Conservation (phyloP, 2,888 invertebrate species). For the Hirtodrosophila alboralis region DNA sequence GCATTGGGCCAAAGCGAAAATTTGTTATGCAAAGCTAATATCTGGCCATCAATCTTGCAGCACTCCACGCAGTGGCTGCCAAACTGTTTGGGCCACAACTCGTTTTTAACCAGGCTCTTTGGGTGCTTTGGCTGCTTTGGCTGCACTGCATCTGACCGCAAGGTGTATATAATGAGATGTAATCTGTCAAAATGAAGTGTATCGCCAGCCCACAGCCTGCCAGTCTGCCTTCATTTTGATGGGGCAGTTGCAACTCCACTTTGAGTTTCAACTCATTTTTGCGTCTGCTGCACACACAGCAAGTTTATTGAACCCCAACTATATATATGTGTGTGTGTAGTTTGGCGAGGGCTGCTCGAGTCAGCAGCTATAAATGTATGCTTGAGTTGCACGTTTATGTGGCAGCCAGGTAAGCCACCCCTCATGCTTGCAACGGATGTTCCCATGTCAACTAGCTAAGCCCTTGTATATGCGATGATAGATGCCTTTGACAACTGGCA, state of each 20-base stretch:
- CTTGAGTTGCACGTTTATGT: constrained; percentile 1
- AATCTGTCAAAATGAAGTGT: constrained; percentile 83
- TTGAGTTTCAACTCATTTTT: constrained; percentile 32
- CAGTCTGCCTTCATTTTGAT: constrained; percentile 28
- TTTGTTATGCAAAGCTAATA: constrained; percentile 71
- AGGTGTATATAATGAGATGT: constrained; percentile 83
- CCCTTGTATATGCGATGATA: constrained; percentile 63
- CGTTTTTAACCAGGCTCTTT: constrained; percentile 33
- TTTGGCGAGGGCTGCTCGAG: constrained; percentile 52
- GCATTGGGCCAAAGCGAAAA: constrained; percentile 9
- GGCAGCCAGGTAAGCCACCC: constrained; percentile 38
- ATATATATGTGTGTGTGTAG: no score
- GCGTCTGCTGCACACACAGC: constrained; percentile 39
- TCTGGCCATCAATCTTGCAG: constrained; percentile 67
- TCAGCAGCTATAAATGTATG: constrained; percentile 5
- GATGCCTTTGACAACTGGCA: constrained; percentile 43
- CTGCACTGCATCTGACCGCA: constrained; percentile 62
- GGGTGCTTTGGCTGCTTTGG: neutral
- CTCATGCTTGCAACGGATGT: constrained; percentile 55
- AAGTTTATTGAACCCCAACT: constrained; percentile 67
- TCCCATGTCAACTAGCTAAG: constrained; percentile 69
- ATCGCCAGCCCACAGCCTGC: constrained; percentile 59
- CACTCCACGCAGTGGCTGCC: constrained; percentile 39
- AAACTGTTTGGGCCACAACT: constrained; percentile 55
- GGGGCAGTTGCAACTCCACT: constrained; percentile 37